phyloP scores from a whole-genome alignment of 1,140 invertebrate genomes.

The Megalopta genalis region DNA sequence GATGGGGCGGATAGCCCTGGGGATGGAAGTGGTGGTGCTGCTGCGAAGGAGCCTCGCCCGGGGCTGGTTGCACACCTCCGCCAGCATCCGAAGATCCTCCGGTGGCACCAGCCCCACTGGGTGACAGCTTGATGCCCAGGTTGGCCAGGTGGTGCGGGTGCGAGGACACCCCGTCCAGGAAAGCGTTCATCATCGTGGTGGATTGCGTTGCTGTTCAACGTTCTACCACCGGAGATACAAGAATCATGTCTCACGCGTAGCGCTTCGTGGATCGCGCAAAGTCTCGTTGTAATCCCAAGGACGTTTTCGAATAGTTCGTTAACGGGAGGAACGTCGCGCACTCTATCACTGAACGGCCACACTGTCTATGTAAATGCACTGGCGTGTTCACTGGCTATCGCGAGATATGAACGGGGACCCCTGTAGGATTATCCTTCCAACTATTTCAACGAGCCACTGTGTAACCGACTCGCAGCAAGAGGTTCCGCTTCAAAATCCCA shows the following conservation, averaged over 20 bases:
- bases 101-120: constrained; percentile 72
- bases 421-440: background rate
- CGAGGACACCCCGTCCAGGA: constrained; percentile 80
- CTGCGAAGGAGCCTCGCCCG: constrained; percentile 71
- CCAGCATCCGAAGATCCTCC: constrained; percentile 68
- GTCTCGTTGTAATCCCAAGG: no score
- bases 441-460: no score
- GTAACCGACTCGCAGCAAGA: no score
- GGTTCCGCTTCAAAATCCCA: no score
- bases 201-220: no score
- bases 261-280: no score
- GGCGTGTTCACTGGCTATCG: constrained; percentile 3
- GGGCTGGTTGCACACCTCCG: constrained; percentile 70
- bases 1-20: constrained; percentile 73
- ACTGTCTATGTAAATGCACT: constrained; percentile 13
- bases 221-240: background rate
- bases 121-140: constrained; percentile 80
- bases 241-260: background rate
- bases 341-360: constrained; percentile 16
- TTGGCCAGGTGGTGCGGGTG: constrained; percentile 78
- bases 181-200: constrained; percentile 82
- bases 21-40: constrained; percentile 75
- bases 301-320: background rate
- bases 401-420: background rate
- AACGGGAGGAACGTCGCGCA: background rate